Evolutionary conservation across 1,140 invertebrate genomes (phyloP), one percentile per base, ranked within the genome.

Genomic region (Lerema accius): DNA sequence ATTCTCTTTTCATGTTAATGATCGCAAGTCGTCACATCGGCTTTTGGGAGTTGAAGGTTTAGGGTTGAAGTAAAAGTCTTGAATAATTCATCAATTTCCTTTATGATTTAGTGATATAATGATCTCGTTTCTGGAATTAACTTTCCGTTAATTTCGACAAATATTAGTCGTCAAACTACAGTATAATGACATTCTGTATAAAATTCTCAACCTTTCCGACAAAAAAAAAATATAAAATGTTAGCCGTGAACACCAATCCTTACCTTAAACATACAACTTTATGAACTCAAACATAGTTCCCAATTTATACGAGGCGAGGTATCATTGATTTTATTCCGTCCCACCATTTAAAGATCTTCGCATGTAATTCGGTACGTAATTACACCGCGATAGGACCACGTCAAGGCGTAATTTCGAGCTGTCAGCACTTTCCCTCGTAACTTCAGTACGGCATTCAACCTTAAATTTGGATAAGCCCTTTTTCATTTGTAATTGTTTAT

Each of bases 361-460:
- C 69, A 59, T 74, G 68, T 72, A 73, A 71, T 71, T 73, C 48
- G 58, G 71, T 74, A 71, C 80, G 69, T 79, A 82, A 86, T 86
- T 84, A 86, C 71, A 58, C 68, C 67, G 71, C 78, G 81, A 84
- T 83, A 76, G 69, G 71, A 66, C 69, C 58, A 67, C 67, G 61
- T 65, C 46, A 61, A 72, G 76, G 72, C 76, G 72, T 76, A 77
- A 78, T 76, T 66, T 74, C 78, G 62, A 65, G 66, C 80, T 86
- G 83, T 86, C 83, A 79, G 67, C 81, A 72, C 81, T 86, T 76
- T 79, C 73, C 64, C 71, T 50, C 37, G 62, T 65, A 62, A 70
- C 65, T 65, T 53, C 49, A 53, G 59, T 65, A 48, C 35, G 51
- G 58, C 59, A 67, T 63, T 66, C 69, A 58, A 37, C 40, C 55